Base-by-base conservation (phyloP, 2,888 invertebrate species). In the Helleia helle region DNA sequence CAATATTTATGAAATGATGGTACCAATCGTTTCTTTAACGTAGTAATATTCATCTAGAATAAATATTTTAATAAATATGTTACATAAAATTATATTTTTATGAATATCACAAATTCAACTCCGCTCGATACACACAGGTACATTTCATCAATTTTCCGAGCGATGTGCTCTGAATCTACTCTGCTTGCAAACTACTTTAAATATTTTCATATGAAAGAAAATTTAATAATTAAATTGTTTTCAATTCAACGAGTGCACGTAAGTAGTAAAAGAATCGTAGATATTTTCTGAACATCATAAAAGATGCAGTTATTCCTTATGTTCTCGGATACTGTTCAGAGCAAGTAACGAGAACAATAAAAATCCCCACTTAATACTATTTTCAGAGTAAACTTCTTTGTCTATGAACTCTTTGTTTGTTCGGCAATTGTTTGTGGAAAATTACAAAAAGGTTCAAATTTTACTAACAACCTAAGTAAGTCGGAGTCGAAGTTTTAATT, bases 401-500 rank as follows among this genome's bases (percentile, higher is more conserved):
- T 77, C 65, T 62, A 55, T 50, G 46, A 52, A 62, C 58, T 70
- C 75, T 73, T 80, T 79, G 74, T 79, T 77, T 76, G 69, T 67
- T 60, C 62, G 60, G 60, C 65, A 66, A 72, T 72, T 67, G 69
- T 62, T 58, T 60, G 54, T 52, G 48, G 61, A 71, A 72, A 69
- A 73, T 75, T 65, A 71, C 66, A 72, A 71, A 76, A 74, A 71
- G 68, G 67, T 71, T 66, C 64, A 54, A 73, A 74, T 68, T 68
- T 66, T 58, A 58, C 64, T 67, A 71, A 73, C 71, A 70, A 73
- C 64, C 64, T 65, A 62, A 65, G 65, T 65, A 62, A 65, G 64
- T 61, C 54, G 52, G 56, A 52, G 59, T 56, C 44, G 55, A 79
- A 80, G 75, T 79, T 83, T 81, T 77, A 80, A 80, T 83, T 79